Conservation (phyloP, 2,113 vertebrate species). For the Barnardius zonarius region DNA sequence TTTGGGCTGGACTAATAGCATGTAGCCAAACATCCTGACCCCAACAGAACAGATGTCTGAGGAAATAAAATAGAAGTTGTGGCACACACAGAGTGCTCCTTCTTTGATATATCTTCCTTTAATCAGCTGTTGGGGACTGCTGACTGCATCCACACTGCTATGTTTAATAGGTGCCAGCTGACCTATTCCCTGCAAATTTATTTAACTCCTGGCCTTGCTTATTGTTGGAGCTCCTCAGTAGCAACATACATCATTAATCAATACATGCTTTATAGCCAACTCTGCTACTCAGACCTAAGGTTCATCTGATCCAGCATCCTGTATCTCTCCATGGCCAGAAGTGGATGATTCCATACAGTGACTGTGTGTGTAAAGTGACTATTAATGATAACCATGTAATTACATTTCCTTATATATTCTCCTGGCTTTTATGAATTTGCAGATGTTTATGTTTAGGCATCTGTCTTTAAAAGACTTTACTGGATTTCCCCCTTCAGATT, state of each 20-base stretch:
- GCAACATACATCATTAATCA: neutral
- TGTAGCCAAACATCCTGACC: accelerated
- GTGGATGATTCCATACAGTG: neutral
- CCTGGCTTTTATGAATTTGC: neutral
- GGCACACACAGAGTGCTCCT: neutral
- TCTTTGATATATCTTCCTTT: neutral
- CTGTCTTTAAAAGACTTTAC: neutral
- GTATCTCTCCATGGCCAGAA: accelerated
- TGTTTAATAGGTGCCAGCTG: neutral
- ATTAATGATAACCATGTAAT: neutral
- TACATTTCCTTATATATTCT: neutral
- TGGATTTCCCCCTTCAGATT: neutral
- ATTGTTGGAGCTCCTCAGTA: neutral
- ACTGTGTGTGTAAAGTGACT: neutral
- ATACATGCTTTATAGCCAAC: neutral
- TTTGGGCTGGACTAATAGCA: neutral
- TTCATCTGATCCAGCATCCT: neutral
- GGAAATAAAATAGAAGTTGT: neutral
- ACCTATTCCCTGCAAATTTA: neutral
- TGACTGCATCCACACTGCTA: neutral
- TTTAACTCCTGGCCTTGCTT: neutral
- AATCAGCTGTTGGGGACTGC: neutral
- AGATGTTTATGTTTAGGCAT: neutral
- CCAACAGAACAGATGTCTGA: neutral
- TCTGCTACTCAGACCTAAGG: neutral